A percentile compares a stretch with the other conserved stretches of the same genome.
phyloP scores from a whole-genome alignment of 2,888 invertebrate species.

The Tinea trinotella region DNA sequence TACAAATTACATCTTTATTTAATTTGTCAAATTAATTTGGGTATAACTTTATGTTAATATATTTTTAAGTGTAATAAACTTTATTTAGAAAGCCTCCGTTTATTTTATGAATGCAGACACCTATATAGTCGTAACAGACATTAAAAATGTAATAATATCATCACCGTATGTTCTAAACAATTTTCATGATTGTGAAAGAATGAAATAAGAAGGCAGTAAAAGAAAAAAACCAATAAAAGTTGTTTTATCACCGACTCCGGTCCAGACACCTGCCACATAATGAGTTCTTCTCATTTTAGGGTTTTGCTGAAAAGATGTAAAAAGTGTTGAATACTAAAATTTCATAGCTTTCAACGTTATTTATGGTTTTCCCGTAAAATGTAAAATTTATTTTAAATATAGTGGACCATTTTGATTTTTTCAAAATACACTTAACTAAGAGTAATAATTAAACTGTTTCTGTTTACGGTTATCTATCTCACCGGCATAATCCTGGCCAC shows the following conservation, averaged over 20 bases:
- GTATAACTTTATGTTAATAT: too few relatives aligned
- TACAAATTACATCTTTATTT: neutral
- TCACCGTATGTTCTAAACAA: constrained; percentile 21
- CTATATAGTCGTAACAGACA: neutral
- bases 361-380: neutral
- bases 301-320: constrained; percentile 6
- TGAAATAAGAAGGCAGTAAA: constrained; percentile 40
- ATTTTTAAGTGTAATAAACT: neutral
- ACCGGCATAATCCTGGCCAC: too few relatives aligned
- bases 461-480: too few relatives aligned
- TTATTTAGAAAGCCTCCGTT: neutral
- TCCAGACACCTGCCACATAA: constrained; percentile 54
- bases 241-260: constrained; percentile 41
- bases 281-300: constrained; percentile 42
- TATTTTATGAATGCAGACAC: neutral
- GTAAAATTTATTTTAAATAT: constrained; percentile 4
- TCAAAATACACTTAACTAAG: neutral
- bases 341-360: constrained; percentile 6
- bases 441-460: too few relatives aligned
- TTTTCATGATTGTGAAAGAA: constrained; percentile 33
- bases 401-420: neutral
- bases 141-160: neutral
- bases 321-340: constrained; percentile 4
- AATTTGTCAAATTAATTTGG: too few relatives aligned
- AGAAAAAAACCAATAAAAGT: constrained; percentile 52